These are phyloP conservation scores for Chrosomus eos DNA, from an alignment of 2,797 vertebrate genomes.

Conservation along the genomic window DNA sequence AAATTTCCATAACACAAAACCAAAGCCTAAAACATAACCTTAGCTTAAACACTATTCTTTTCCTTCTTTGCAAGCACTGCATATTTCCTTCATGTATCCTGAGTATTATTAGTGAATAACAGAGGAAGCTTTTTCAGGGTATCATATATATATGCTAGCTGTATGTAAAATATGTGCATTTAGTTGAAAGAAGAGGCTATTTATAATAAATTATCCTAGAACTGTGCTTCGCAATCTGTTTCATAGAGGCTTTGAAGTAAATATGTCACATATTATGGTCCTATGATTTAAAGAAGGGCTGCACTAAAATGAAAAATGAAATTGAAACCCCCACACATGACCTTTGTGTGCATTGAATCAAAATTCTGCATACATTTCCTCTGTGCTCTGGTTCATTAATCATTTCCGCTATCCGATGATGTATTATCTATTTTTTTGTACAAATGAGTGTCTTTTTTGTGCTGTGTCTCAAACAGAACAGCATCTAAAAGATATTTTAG, in stretches of 20 bases:
- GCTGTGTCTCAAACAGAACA: background rate
- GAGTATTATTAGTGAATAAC: background rate
- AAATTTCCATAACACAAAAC: background rate
- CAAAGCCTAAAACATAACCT: background rate
- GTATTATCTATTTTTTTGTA: slow-evolving; percentile 34
- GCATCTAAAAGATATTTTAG: slow-evolving; percentile 7
- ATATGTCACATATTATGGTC: slow-evolving; percentile 4
- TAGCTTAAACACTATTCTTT: background rate
- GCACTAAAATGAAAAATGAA: slow-evolving; percentile 35
- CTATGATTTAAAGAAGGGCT: slow-evolving; percentile 37
- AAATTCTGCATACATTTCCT: slow-evolving; percentile 44
- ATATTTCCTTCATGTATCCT: background rate
- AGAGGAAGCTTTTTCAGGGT: background rate
- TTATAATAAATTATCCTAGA: background rate
- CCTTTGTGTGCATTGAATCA: slow-evolving; percentile 43
- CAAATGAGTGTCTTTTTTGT: background rate
- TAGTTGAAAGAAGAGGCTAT: background rate
- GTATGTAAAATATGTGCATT: background rate
- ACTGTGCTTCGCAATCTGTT: background rate
- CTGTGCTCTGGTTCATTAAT: slow-evolving; percentile 51
- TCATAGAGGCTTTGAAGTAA: slow-evolving; percentile 15
- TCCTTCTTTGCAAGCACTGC: background rate
- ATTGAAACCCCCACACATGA: slow-evolving; percentile 6
- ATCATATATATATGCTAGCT: background rate
- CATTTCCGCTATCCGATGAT: slow-evolving; percentile 32